Evolutionary conservation across 1,140 invertebrate species (phyloP), one percentile per base, ranked within the genome.

Genomic region (Lepidurus couesii): DNA sequence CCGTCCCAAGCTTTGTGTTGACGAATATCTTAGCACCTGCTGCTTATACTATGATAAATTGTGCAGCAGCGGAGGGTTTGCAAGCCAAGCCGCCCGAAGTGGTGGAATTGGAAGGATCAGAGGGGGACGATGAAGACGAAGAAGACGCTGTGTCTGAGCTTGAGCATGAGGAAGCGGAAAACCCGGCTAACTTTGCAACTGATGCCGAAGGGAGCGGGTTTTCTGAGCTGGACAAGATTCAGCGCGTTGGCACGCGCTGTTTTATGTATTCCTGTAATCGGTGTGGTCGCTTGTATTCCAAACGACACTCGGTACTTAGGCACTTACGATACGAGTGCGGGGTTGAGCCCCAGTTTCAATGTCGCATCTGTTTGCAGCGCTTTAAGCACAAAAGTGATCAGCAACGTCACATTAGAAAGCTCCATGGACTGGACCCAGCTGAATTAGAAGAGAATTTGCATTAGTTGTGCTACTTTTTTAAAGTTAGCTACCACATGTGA

Each of bases 241-340:
- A 65, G 53, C 16, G 21, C 53, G 21, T 13, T 65, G 53, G 21
- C 16, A 21, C 53, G 16, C 16, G 53, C 16, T 65, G 53, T 65
- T 65, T 65, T 16, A 65, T 65, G 53, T 65, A 79, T 77, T 84
- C 80, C 74, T 92, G 91, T 83, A 82, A 84, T 3, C 86, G 87
- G 75, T 92, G 91, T 80, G 88, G 88, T 47, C 87, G 90, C 80
- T 88, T 85, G 73, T 92, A 92, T 82, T 87, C 88, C 80, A 86
- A 90, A 16, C 91, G 91, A 83, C 88, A 90, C 74, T 90, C 89
- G 77, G 82, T 91, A 5, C 89, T 88, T 79, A 85, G 90, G 8
- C 93, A 95, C 85, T 92, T 93, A 83, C 91, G 90, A 84, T 92
- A 94, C 80, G 93, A 94, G 84, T 95, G 93, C 84, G 92, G 93